phyloP scores from a whole-genome alignment of 37 sponge, comb jelly and placozoan genomes.

The Agelas oroides region DNA sequence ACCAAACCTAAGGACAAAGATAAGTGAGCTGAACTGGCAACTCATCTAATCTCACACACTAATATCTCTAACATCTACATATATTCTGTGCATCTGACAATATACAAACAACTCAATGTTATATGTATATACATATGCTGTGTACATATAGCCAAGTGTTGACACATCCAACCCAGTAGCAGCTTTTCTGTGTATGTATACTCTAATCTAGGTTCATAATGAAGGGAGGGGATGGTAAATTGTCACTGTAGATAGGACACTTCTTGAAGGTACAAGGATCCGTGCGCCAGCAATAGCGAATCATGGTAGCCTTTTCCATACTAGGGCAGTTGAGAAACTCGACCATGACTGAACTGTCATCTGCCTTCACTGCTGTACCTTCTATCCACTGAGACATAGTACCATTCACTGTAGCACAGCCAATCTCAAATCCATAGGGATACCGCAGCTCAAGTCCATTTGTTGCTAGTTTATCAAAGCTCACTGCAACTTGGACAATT shows the following conservation, averaged over 20 bases:
- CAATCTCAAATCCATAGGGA: conserved; percentile 66
- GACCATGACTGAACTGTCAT: conserved; percentile 4
- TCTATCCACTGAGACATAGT: conserved; percentile 24
- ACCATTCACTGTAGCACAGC: conserved; percentile 16
- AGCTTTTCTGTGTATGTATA: no score
- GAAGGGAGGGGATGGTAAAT: conserved; percentile 65
- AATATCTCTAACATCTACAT: no score
- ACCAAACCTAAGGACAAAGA: no score
- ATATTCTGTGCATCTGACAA: no score
- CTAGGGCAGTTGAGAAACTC: conserved; percentile 32
- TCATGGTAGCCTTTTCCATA: background rate
- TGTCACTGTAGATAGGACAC: conserved; percentile 57
- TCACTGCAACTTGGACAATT: background rate
- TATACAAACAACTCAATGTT: no score
- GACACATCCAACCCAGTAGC: no score
- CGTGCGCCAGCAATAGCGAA: conserved; percentile 62
- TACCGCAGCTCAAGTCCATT: conserved; percentile 30
- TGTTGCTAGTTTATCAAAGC: background rate
- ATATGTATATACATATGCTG: no score
- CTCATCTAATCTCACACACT: no score
- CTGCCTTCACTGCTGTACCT: conserved; percentile 25
- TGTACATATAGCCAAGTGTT: no score
- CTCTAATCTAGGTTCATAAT: background rate
- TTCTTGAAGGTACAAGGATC: conserved; percentile 63
- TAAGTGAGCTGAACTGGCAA: no score